A percentile compares a stretch with the other conserved stretches of the same genome.
Evolutionary conservation across 1,140 invertebrate genomes (phyloP).

Genomic region (Trypoxylus dichotomus): DNA sequence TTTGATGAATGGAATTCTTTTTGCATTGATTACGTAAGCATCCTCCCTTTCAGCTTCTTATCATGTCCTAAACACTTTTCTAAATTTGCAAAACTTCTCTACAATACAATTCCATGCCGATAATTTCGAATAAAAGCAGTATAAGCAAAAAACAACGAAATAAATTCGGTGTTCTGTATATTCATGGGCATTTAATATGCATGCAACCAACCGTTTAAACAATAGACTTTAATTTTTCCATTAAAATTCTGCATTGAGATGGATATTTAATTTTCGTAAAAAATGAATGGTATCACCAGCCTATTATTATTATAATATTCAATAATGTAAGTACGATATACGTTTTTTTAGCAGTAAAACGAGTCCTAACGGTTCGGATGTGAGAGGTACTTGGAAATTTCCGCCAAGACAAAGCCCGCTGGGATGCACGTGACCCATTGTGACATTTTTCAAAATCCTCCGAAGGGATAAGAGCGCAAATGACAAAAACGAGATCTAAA

Average conservation of each 20-base stretch:
- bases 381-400: conserved; percentile 49
- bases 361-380: conserved; percentile 42
- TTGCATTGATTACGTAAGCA: too few species aligned
- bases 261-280: too few species aligned
- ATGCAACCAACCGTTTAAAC: too few species aligned
- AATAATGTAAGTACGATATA: conserved; percentile 10
- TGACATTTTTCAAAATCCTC: conserved; percentile 6
- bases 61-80: too few species aligned
- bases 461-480: not conserved
- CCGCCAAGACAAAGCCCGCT: conserved; percentile 42
- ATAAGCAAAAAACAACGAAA: too few species aligned
- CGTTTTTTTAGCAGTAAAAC: conserved; percentile 37
- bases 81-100: too few species aligned
- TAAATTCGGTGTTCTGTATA: too few species aligned
- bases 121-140: too few species aligned
- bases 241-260: not conserved
- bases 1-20: too few species aligned
- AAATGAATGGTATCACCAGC: not conserved
- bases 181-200: too few species aligned
- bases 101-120: too few species aligned
- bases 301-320: not conserved
- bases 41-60: too few species aligned
- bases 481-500: not conserved
- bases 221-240: not conserved
- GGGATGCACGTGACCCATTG: conserved; percentile 33